phyloP scores from a whole-genome alignment of 1,140 invertebrate species.

The Drosophila erecta region DNA sequence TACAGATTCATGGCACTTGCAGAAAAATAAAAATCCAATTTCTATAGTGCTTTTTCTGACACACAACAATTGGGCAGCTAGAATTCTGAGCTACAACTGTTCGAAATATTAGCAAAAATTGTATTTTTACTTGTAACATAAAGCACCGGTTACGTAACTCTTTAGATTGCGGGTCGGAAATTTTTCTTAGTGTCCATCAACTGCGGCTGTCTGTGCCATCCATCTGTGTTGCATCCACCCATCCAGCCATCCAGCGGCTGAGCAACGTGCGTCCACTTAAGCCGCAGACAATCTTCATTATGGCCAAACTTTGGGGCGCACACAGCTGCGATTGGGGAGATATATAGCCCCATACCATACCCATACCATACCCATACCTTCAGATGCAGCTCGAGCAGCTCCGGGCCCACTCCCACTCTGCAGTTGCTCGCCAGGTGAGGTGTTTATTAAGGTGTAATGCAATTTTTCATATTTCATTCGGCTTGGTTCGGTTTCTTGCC shows the following conservation, averaged over 20 bases:
- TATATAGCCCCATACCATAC: constrained; percentile 30
- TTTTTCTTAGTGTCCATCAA: constrained; percentile 18
- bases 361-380: not conserved
- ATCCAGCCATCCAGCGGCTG: constrained; percentile 19
- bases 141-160: too few species aligned
- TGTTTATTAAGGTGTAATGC: constrained; percentile 83
- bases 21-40: not conserved
- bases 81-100: not conserved
- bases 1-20: constrained; percentile 7
- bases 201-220: constrained; percentile 10
- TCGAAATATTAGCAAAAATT: too few species aligned
- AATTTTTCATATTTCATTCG: constrained; percentile 80
- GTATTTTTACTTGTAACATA: too few species aligned
- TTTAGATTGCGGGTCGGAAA: accelerated
- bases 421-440: constrained; percentile 66
- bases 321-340: constrained; percentile 56
- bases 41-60: too few species aligned
- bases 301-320: constrained; percentile 70
- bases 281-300: constrained; percentile 83
- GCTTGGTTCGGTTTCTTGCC: constrained; percentile 31
- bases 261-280: constrained; percentile 81
- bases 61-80: not conserved
- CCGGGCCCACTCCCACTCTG: constrained; percentile 23
- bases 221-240: not conserved
- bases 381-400: constrained; percentile 6